phyloP scores from a whole-genome alignment of 2,113 vertebrate species.

The Siniperca knerii region DNA sequence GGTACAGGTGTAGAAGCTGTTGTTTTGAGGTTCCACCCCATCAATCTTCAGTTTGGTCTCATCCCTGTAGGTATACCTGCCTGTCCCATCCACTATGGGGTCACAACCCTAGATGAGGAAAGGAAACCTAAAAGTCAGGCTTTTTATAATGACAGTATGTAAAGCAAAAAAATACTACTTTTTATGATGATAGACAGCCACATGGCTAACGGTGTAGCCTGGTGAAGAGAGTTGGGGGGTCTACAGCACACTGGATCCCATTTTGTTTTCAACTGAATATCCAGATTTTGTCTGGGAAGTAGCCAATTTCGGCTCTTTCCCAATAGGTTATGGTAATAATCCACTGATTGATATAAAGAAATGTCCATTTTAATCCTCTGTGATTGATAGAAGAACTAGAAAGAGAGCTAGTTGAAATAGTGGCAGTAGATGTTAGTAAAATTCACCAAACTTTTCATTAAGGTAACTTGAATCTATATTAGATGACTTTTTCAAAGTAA shows the following conservation, averaged over 20 bases:
- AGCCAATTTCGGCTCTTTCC: neutral
- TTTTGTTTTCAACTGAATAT: too few species aligned
- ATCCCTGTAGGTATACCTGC: constrained; percentile 53
- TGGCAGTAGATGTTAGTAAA: too few species aligned
- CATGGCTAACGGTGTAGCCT: neutral
- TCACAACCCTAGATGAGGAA: neutral
- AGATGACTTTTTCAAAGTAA: too few species aligned
- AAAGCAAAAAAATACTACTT: too few species aligned
- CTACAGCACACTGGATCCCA: too few species aligned
- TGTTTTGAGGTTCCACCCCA: constrained; percentile 58
- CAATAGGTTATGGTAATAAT: neutral
- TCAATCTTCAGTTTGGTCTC: constrained; percentile 65
- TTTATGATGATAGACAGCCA: neutral
- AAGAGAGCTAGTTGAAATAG: too few species aligned
- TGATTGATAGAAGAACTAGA: neutral
- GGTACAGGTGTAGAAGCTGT: constrained; percentile 87
- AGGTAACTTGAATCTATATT: neutral
- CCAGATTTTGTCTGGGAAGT: neutral
- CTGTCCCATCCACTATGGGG: constrained; percentile 50
- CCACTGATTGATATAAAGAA: neutral
- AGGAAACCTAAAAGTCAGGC: neutral
- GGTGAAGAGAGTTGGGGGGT: neutral
- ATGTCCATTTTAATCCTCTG: too few species aligned
- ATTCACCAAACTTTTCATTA: neutral
- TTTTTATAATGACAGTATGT: neutral